Base-by-base conservation (phyloP, 2,113 vertebrate species). In the Amphiprion percula region DNA sequence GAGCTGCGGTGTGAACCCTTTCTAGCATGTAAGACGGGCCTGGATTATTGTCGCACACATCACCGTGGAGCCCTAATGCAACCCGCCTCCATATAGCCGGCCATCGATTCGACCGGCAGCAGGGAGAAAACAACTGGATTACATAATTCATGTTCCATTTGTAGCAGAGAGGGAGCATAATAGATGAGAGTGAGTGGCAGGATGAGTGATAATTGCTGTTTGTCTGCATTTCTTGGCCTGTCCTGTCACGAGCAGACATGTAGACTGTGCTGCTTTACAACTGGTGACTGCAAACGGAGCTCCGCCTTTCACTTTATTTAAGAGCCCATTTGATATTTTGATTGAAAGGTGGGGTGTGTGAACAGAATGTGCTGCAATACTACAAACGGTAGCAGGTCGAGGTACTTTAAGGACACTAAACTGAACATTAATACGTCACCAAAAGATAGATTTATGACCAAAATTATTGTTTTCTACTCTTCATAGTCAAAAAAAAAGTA, bases 61-160 rank as follows among this genome's bases (percentile, higher is more conserved):
- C 87, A 92, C 81, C 14, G 68, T 44, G 63, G 74, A 85, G 87
- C 39, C 26, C 86, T 90, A 88, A 90, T 86, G 84, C 77, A 89
- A 59, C 61, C 63, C 61, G 14, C 59, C 74, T 67, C 74, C 82
- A 70, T 68, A 58, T 1, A 75, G 71, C 80, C 72, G 73, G 16
- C 62, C 79, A 92, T 92, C 59, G 83, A 92, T 92, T 74, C 46
- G 49, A 63, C 73, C 19, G 26, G 26, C 26, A 9, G 71, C 77
- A 61, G 60, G 66, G 83, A 50, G 64, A 77, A 67, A 82, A 89
- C 78, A 85, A 87, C 46, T 69, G 80, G 87, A 90, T 92, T 91
- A 91, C 90, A 90, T 92, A 90, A 92, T 90, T 88, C 80, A 90
- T 88, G 56, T 2, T 90, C 64, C 79, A 86, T 87, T 88, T 83